Evolutionary conservation across 2,797 vertebrate genomes (phyloP), one percentile per base, ranked within the genome.

Genomic region (Spondyliosoma cantharus): DNA sequence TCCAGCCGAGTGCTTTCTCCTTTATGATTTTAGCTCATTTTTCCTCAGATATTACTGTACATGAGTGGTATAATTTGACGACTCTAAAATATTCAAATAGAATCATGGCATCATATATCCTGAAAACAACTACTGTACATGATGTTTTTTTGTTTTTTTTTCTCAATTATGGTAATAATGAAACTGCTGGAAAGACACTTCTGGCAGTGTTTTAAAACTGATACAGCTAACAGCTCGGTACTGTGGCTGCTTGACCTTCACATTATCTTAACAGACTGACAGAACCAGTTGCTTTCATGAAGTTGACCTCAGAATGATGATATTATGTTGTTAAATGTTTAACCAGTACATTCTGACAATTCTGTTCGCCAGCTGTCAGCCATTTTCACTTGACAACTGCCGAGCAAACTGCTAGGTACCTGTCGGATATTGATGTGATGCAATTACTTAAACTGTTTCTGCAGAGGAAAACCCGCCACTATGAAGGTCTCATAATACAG

Each of bases 301-400:
- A 13, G 56, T 56, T 59, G 25, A 24, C 16, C 42, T 16, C 58
- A 32, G n/a, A 43, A 29, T 3, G 2, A 61, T 43, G 48, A 71
- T 14, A 16, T 22, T 27, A 59, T 49, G 46, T 16, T n/a, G 19
- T 14, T 29, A 12, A 37, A 37, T 9, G 7, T 37, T 37, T 37
- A 37, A 37, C 7, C 16, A 7, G 8, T 37, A 27, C 53, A 58
- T n/a, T 12, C n/a, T 57, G 43, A 57, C 50, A 25, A 13, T 13
- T 74, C 37, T 56, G 25, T 37, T 42, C 9, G 42, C 27, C 53
- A 57, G 61, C 53, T 65, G 43, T 54, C 56, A 46, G 71, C 37
- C 45, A 50, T 9, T 66, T 50, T 24, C 37, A 60, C 24, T n/a
- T 25, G 11, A 48, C 48, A 62, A 5, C 49, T 37, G 37, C 42